These are phyloP conservation scores for Carpatolechia fugitivella DNA, from an alignment of 2,888 invertebrate genomes.

Conservation along the genomic window DNA sequence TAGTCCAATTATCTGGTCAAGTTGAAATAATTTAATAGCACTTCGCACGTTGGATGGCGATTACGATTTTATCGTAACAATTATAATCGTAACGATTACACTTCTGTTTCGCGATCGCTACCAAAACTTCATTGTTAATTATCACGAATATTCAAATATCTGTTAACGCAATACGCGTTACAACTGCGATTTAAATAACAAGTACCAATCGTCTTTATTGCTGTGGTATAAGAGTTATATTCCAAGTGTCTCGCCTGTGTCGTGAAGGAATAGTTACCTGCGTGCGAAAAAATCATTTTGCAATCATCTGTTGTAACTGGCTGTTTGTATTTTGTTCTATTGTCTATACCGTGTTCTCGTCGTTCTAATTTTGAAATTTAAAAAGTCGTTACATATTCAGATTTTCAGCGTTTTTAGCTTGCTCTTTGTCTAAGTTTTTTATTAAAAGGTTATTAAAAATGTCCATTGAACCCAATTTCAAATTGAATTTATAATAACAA, in stretches of 20 bases:
- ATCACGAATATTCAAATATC: conserved; percentile 34
- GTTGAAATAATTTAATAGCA: background rate
- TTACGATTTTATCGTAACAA: background rate
- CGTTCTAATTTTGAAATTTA: conserved; percentile 54
- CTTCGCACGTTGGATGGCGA: background rate
- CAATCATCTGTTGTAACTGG: conserved; percentile 52
- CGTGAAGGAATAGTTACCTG: conserved; percentile 36
- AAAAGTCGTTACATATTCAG: conserved; percentile 18
- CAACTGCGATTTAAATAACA: background rate
- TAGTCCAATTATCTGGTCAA: background rate
- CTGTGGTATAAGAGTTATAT: conserved; percentile 25
- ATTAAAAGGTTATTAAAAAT: too few species aligned
- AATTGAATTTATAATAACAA: too few species aligned
- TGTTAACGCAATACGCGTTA: conserved; percentile 5
- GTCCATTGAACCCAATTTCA: too few species aligned
- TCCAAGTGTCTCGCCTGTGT: conserved; percentile 22
- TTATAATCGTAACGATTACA: background rate
- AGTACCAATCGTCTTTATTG: conserved; percentile 14
- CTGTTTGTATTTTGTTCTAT: conserved; percentile 48
- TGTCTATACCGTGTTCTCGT: conserved; percentile 42
- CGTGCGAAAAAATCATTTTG: conserved; percentile 62
- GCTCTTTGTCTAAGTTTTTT: background rate
- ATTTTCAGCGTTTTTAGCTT: background rate
- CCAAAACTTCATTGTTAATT: conserved; percentile 24
- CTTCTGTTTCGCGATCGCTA: background rate